Base-by-base conservation (phyloP, 2,113 vertebrate genomes). In the Oryzias curvinotus region DNA sequence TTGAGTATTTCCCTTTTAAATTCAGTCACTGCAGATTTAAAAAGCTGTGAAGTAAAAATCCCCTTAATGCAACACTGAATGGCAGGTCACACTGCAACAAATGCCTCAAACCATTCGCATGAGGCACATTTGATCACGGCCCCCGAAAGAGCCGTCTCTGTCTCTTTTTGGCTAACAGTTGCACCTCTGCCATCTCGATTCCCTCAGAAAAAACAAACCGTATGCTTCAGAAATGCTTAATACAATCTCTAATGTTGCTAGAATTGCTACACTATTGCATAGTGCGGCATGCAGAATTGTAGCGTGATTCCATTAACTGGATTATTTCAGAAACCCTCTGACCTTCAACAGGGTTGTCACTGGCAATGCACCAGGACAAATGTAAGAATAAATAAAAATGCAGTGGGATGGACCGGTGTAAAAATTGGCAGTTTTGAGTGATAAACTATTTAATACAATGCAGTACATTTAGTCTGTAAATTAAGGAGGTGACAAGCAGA, bases 51-150 rank as follows among this genome's bases (percentile, higher is more conserved):
- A 58, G 58, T 54, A 49, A 25, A 45, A 58, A 77, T 68, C 82
- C 65, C 77, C 73, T 85, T 67, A 81, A 77, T 78, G 69, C 76
- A 77, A 83, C 62, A 36, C 14, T 81, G 78, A 87, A 85, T 77
- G 79, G 80, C 79, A 81, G 80, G 81, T 87, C 87, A 89, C 65
- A 80, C 51, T 43, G 68, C 65, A 55, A 85, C 78, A 85, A 81
- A 84, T 85, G 68, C 75, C 57, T 63, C 36, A 60, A 81, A 62
- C 55, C 66, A 82, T 71, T 86, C 67, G 52, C 62, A 73, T 61
- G 52, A 76, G 79, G 58, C 62, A 62, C 59, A 62, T 87, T 86
- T 85, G 84, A 87, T 84, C 79, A 77, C 59, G 63, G 59, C 70
- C 62, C 80, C 83, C 80, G 68, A 80, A 65, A 87, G 68, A 75